Percentiles rank a stretch among this genome's conserved stretches.
Conservation (phyloP, 2,113 vertebrate genomes). For the Entelurus aequoreus region DNA sequence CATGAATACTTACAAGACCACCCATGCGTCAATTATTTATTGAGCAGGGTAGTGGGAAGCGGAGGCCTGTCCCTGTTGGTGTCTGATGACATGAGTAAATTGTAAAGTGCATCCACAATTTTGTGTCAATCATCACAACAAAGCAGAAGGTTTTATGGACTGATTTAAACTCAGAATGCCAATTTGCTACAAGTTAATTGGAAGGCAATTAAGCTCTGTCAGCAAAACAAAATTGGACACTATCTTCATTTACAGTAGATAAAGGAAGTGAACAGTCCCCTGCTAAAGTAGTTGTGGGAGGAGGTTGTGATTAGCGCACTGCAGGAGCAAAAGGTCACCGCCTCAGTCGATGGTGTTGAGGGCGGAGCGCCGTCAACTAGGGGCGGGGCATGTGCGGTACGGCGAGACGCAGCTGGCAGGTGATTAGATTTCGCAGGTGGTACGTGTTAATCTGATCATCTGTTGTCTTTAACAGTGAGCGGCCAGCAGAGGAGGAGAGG, state of each 20-base stretch:
- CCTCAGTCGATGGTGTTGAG: too few relatives aligned
- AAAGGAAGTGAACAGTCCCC: not conserved
- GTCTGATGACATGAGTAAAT: constrained; percentile 3
- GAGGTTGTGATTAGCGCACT: too few relatives aligned
- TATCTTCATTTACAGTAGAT: not conserved
- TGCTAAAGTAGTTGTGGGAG: not conserved
- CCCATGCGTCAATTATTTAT: constrained; percentile 4
- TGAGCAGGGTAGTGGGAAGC: not conserved
- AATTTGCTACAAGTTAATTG: not conserved
- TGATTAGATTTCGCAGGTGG: too few relatives aligned
- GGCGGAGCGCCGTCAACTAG: too few relatives aligned
- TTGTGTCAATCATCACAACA: constrained; percentile 6
- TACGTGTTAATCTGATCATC: too few relatives aligned
- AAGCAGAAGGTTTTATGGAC: constrained; percentile 1
- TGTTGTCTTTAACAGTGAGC: too few relatives aligned
- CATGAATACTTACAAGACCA: not conserved
- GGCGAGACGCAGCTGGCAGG: too few relatives aligned
- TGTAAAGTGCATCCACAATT: constrained; percentile 1
- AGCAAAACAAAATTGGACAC: not conserved
- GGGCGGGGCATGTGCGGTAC: too few relatives aligned
- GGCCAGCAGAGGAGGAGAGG: too few relatives aligned
- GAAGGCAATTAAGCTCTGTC: not conserved
- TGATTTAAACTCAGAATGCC: not conserved
- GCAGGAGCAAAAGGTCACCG: too few relatives aligned
- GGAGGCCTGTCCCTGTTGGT: not conserved